Evolutionary conservation across 2,888 invertebrate species (phyloP).

Genomic region (Netelia virgata): DNA sequence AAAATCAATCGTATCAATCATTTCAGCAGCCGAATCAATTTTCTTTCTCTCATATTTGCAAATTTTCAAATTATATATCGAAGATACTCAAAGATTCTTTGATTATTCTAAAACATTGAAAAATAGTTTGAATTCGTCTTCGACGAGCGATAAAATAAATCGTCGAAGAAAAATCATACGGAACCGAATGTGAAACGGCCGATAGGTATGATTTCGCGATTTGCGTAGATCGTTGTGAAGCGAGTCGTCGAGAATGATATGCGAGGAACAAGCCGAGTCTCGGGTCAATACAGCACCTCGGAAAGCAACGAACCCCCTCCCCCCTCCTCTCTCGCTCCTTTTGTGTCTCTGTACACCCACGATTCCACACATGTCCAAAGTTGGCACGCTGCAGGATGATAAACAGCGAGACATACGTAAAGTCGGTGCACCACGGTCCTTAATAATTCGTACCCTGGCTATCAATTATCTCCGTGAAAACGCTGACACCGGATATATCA

Average conservation of each 20-base stretch:
- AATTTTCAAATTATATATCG: too few species aligned
- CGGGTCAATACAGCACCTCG: conserved; percentile 46
- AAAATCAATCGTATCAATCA: too few species aligned
- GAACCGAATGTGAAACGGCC: too few species aligned
- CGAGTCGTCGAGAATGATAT: conserved; percentile 17
- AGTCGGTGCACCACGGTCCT: conserved; percentile 28
- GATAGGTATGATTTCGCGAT: not conserved
- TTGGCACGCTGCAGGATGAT: conserved; percentile 38
- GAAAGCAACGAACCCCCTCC: not conserved
- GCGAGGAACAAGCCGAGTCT: conserved; percentile 13
- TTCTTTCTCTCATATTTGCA: too few species aligned
- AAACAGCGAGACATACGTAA: conserved; percentile 31
- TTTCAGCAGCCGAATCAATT: too few species aligned
- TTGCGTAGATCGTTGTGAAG: conserved; percentile 20
- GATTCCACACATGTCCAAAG: conserved; percentile 30
- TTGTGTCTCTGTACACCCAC: conserved; percentile 25
- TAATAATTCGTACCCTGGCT: conserved; percentile 22
- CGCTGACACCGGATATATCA: conserved; percentile 24
- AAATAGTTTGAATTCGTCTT: too few species aligned
- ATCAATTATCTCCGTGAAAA: conserved; percentile 51
- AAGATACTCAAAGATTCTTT: too few species aligned
- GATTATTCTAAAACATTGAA: too few species aligned
- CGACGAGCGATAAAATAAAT: too few species aligned
- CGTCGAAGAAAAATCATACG: too few species aligned
- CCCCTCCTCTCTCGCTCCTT: not conserved